Percentiles rank a stretch among this genome's conserved stretches.
These are phyloP conservation scores for Suillia variegata DNA, from an alignment of 2,888 invertebrate species.

Conservation along the genomic window DNA sequence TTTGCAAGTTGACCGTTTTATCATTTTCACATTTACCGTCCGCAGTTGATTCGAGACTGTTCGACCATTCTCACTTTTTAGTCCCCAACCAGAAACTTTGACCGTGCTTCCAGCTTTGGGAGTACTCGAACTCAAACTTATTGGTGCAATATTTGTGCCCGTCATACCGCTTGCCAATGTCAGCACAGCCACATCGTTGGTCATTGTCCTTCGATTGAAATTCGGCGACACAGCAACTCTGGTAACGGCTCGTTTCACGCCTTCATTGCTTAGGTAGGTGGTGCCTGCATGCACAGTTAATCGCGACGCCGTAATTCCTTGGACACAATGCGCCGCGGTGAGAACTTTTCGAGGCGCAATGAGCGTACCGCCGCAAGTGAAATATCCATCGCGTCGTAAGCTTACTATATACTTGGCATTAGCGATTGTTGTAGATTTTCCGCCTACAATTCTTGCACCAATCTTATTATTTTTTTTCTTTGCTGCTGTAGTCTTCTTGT, in stretches of 20 bases:
- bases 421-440: neutral
- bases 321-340: slow-evolving; percentile 45
- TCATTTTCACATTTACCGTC: neutral
- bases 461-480: too few species aligned
- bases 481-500: too few species aligned
- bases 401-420: neutral
- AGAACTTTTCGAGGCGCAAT: slow-evolving; percentile 40
- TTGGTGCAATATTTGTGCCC: slow-evolving; percentile 14
- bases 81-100: slow-evolving; percentile 17
- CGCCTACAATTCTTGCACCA: slow-evolving; percentile 1
- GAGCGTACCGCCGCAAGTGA: slow-evolving; percentile 40
- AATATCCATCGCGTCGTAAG: neutral
- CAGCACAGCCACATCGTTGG: slow-evolving; percentile 15
- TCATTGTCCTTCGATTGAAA: neutral
- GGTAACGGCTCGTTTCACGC: neutral
- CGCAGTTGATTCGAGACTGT: neutral
- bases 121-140: neutral
- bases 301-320: neutral
- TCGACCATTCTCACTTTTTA: neutral
- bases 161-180: slow-evolving; percentile 1
- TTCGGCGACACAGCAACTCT: neutral
- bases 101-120: neutral
- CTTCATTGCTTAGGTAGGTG: neutral
- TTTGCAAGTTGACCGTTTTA: neutral
- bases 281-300: slow-evolving; percentile 9